Evolutionary conservation across 2,113 vertebrate genomes (phyloP), one percentile per base, ranked within the genome.

Genomic region (Synodontis membranacea): DNA sequence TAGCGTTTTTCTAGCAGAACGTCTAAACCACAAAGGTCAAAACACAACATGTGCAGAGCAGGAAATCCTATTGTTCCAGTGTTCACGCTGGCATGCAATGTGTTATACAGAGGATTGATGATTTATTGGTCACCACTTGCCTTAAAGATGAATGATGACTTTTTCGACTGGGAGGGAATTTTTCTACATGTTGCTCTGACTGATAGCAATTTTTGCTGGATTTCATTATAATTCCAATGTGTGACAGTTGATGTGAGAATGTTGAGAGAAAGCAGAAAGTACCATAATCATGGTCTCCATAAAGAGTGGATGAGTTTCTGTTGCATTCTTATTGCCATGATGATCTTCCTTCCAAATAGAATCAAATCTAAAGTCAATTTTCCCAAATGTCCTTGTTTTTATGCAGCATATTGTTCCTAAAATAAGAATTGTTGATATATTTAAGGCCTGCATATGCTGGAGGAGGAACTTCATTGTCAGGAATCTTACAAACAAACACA

Each of bases 71-170:
- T 60, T 72, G 80, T 83, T 78, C 66, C 66, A 78, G 64, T 83
- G 66, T 70, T 85, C 31, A 68, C 17, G 25, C 68, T 52, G 88
- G 42, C 37, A 66, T 19, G 21, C 79, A 74, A 84, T 89, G 34
- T 88, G 91, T 90, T 81, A 84, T 83, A 87, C 3, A 80, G 75
- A 72, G 86, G 88, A 79, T 84, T 79, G 81, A 83, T 90, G 83
- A 90, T 80, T 42, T 92, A 90, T 91, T 91, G 91, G 91, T 94
- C 94, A 94, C 93, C 93, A 94, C 92, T 93, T 93, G 92, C 92
- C 92, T 94, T 93, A 94, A 93, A 88, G 84, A 89, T 88, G 79
- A 75, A 90, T 82, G 88, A 90, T 91, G 88, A 15, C 72, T 28
- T 86, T 42, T 86, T 42, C 72, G 60, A 39, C 34, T 56, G 23